Conservation (phyloP, 1,140 invertebrate genomes). For the Ips typographus region DNA sequence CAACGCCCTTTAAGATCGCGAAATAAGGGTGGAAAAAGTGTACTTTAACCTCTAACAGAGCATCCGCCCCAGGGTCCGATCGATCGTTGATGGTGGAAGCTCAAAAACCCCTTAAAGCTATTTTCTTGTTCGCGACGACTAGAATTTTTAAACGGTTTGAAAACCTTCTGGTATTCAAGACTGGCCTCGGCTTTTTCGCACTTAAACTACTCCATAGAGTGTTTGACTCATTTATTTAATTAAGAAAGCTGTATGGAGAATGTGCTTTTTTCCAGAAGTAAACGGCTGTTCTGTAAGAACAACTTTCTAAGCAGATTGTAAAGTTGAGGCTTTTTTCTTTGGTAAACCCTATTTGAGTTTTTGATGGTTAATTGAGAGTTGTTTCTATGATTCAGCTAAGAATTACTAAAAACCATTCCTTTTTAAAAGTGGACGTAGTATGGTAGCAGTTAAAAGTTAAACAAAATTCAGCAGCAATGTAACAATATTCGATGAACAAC, state of each 20-base stretch:
- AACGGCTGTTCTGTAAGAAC: not conserved
- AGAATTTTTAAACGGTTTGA: conserved; percentile 26
- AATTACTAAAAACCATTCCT: too few species aligned
- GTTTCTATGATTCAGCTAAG: too few species aligned
- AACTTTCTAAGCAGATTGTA: conserved; percentile 5
- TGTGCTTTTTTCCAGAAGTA: conserved; percentile 1
- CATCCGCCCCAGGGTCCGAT: conserved; percentile 8
- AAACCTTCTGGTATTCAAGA: conserved; percentile 1
- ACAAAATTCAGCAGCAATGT: too few species aligned
- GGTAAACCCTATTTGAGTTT: not conserved
- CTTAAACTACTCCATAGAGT: conserved; percentile 8
- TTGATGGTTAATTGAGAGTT: not conserved
- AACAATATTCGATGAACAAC: too few species aligned
- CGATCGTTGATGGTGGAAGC: conserved; percentile 16
- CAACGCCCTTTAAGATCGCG: not conserved
- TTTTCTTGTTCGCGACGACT: conserved; percentile 21
- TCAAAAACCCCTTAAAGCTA: conserved; percentile 23
- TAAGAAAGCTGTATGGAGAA: conserved; percentile 11
- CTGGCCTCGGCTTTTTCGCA: conserved; percentile 1
- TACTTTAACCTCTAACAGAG: conserved; percentile 10
- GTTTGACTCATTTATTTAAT: conserved; percentile 17
- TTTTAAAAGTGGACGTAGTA: too few species aligned
- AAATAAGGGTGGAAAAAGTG: conserved; percentile 8
- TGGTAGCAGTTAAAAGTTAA: too few species aligned
- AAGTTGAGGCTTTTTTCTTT: not conserved